These are phyloP conservation scores for Philonicus albiceps DNA, from an alignment of 2,888 invertebrate genomes.

Conservation along the genomic window DNA sequence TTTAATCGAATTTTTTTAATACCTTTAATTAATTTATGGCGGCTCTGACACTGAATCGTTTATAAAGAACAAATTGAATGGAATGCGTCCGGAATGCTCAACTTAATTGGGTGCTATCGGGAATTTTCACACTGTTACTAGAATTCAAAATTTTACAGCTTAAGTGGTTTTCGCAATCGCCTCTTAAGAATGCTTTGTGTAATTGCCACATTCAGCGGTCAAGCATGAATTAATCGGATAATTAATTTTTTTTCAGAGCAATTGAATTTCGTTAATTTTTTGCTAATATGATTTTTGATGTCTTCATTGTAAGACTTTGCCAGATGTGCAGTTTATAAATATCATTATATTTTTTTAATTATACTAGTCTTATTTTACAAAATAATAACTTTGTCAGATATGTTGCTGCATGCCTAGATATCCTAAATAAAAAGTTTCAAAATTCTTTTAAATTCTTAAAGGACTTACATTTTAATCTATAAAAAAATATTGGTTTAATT, in stretches of 20 bases:
- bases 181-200: background rate
- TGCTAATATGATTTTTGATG: background rate
- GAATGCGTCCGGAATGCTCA: background rate
- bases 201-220: background rate
- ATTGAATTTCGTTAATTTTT: background rate
- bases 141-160: background rate
- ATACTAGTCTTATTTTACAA: no score
- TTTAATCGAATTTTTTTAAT: background rate
- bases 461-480: no score
- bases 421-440: no score
- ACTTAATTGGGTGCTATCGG: background rate
- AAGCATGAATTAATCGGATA: background rate
- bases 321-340: no score
- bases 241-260: background rate
- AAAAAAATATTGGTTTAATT: no score
- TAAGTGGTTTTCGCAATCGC: background rate
- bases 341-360: no score
- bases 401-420: no score
- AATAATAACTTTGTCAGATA: no score
- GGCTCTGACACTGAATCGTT: slow-evolving; percentile 4
- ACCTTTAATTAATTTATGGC: slow-evolving; percentile 10
- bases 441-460: no score
- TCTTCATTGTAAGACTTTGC: background rate
- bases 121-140: background rate
- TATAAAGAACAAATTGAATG: background rate